Percentiles rank a stretch among this genome's conserved stretches.
These are phyloP conservation scores for Caenorhabditis brenneri DNA, from an alignment of 1,140 invertebrate species.

Conservation along the genomic window DNA sequence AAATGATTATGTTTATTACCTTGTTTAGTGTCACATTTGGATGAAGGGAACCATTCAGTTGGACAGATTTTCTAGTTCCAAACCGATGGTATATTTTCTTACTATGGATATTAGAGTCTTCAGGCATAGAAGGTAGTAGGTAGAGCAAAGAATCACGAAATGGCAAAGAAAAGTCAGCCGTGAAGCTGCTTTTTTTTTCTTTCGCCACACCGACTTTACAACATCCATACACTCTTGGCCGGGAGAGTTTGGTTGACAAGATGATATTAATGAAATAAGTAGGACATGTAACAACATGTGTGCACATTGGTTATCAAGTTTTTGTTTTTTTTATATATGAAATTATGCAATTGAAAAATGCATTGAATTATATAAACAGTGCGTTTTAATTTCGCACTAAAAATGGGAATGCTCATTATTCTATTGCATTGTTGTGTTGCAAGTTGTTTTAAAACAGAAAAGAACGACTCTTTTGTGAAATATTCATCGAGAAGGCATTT, in stretches of 20 bases:
- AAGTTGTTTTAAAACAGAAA: too few relatives aligned
- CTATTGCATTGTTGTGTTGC: too few relatives aligned
- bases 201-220: conserved; percentile 13
- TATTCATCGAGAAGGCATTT: too few relatives aligned
- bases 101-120: conserved; percentile 38
- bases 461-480: too few relatives aligned
- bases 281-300: conserved; percentile 11
- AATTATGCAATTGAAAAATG: not conserved
- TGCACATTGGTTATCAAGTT: not conserved
- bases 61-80: conserved; percentile 17
- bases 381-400: too few relatives aligned
- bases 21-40: conserved; percentile 36
- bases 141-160: not conserved
- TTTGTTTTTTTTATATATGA: not conserved
- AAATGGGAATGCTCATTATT: too few relatives aligned
- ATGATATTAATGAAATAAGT: conserved; percentile 36
- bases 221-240: not conserved
- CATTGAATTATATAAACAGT: too few relatives aligned
- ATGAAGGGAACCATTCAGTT: not conserved
- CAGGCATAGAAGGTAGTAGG: not conserved
- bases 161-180: not conserved
- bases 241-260: conserved; percentile 11
- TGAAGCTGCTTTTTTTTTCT: not conserved
- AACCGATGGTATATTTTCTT: conserved; percentile 44
- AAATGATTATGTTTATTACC: not conserved